These are phyloP conservation scores for Rhea pennata DNA, from an alignment of 2,113 vertebrate species.

Conservation along the genomic window DNA sequence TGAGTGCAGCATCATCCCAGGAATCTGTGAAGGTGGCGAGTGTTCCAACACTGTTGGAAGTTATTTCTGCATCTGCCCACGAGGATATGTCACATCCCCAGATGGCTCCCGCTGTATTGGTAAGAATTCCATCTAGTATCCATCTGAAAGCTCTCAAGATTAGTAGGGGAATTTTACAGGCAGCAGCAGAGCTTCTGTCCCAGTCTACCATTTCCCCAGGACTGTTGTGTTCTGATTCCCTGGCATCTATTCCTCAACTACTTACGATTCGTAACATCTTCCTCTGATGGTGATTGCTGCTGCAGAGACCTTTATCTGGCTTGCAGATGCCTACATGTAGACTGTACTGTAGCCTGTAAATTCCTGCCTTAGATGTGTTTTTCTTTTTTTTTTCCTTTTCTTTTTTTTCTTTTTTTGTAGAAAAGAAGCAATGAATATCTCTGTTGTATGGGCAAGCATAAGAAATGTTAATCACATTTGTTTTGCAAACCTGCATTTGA, in stretches of 20 bases:
- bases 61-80: conserved; percentile 93
- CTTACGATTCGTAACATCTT: background rate
- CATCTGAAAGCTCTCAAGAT: background rate
- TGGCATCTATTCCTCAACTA: background rate
- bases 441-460: background rate
- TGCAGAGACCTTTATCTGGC: background rate
- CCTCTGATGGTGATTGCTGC: background rate
- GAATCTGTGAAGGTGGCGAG: conserved; percentile 89
- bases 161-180: background rate
- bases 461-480: background rate
- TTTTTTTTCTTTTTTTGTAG: background rate
- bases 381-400: too few species aligned
- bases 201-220: background rate
- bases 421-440: background rate
- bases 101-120: conserved; percentile 93
- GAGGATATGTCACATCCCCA: conserved; percentile 84
- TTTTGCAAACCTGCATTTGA: background rate
- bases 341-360: background rate
- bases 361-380: background rate
- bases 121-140: conserved; percentile 70
- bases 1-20: conserved; percentile 88
- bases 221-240: background rate
- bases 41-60: conserved; percentile 94
- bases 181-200: background rate
- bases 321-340: background rate